Conservation (phyloP, 2,113 vertebrate species). For the Rhynchomys soricoides region DNA sequence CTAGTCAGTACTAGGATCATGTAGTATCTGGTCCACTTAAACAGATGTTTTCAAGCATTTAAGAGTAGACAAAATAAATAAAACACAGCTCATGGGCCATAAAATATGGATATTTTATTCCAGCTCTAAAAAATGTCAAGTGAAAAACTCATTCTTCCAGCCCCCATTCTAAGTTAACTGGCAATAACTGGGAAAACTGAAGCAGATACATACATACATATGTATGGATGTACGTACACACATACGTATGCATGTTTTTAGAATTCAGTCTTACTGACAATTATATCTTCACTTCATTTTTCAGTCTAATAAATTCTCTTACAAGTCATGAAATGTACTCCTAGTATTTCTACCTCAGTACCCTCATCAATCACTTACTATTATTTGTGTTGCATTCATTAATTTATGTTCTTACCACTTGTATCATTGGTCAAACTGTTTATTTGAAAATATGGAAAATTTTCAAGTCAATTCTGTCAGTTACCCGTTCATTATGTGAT, state of each 20-base stretch:
- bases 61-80: conserved; percentile 37
- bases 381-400: conserved; percentile 24
- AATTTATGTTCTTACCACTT: conserved; percentile 45
- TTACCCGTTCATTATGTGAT: conserved; percentile 59
- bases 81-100: conserved; percentile 46
- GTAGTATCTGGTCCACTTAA: conserved; percentile 3
- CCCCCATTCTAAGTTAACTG: conserved; percentile 57
- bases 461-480: conserved; percentile 62
- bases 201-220: conserved; percentile 8
- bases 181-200: conserved; percentile 48
- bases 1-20: neutral
- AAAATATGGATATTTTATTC: conserved; percentile 73
- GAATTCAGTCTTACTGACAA: conserved; percentile 42
- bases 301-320: neutral
- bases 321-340: conserved; percentile 14
- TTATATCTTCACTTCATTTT: conserved; percentile 20
- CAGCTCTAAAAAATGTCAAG: neutral
- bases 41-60: conserved; percentile 9
- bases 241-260: neutral
- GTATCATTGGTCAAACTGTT: conserved; percentile 53
- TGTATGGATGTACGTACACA: too few relatives aligned
- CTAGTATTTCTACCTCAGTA: neutral
- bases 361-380: neutral
- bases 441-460: conserved; percentile 70
- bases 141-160: conserved; percentile 25